A percentile compares a stretch with the other conserved stretches of the same genome.
Conservation (phyloP, 2,113 vertebrate species). For the Microtus montanus region DNA sequence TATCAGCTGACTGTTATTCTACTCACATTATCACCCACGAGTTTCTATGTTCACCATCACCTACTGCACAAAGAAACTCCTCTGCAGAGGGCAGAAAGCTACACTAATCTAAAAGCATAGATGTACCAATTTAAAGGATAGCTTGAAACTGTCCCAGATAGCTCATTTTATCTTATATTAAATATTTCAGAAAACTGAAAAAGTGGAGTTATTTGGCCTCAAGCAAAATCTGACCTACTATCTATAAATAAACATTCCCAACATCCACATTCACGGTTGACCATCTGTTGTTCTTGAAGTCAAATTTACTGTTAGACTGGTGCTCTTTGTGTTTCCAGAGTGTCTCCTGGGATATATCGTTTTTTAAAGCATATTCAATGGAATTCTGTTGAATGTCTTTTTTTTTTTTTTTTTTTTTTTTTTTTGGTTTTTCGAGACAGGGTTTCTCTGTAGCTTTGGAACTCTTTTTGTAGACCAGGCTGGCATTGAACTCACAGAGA, state of each 20-base stretch:
- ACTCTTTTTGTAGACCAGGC: too few relatives aligned
- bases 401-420: too few relatives aligned
- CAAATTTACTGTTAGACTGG: background rate
- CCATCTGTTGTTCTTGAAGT: background rate
- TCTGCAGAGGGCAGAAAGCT: background rate
- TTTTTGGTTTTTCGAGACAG: too few relatives aligned
- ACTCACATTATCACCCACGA: background rate
- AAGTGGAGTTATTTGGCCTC: background rate
- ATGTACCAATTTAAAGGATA: background rate
- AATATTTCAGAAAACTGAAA: background rate
- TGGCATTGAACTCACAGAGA: too few relatives aligned
- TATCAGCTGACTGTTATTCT: background rate
- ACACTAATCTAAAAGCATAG: too few relatives aligned
- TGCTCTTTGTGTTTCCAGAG: background rate
- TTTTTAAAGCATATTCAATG: background rate
- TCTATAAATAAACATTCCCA: background rate
- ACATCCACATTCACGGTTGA: background rate
- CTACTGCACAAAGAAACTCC: background rate
- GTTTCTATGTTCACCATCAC: background rate
- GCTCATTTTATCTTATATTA: constrained; percentile 29
- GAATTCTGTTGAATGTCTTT: background rate
- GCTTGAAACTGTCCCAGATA: background rate
- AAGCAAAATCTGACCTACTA: background rate
- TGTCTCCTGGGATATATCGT: rapidly evolving
- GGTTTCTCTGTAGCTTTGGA: too few relatives aligned